These are phyloP conservation scores for Polymixis flavicincta DNA, from an alignment of 2,888 invertebrate genomes.

Conservation along the genomic window DNA sequence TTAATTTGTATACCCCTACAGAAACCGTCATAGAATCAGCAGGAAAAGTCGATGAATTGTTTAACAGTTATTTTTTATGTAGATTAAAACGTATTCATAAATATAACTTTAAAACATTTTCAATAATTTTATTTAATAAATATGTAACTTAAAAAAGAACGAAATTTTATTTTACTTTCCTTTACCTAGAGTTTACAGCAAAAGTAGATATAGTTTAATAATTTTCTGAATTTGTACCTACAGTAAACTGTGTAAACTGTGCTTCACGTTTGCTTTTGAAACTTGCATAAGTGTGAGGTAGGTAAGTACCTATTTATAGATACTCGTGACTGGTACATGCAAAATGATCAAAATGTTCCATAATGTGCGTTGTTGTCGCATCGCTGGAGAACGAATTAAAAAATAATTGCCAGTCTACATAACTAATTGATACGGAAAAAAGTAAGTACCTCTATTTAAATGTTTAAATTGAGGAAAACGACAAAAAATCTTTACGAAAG, in stretches of 20 bases:
- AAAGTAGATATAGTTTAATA: no score
- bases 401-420: background rate
- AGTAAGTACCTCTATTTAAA: no score
- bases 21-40: background rate
- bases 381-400: background rate
- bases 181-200: no score
- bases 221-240: no score
- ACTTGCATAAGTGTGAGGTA: background rate
- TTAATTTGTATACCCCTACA: constrained; percentile 2
- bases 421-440: no score
- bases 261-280: no score
- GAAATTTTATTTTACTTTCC: no score
- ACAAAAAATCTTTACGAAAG: no score
- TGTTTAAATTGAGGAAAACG: no score
- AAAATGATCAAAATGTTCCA: background rate
- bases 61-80: background rate
- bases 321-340: background rate
- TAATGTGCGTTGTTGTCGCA: background rate
- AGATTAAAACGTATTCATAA: background rate
- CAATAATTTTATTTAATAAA: no score
- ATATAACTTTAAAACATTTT: background rate
- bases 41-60: background rate
- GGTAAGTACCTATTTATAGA: background rate
- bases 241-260: no score
- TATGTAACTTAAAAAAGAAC: no score